phyloP scores from a whole-genome alignment of 2,888 invertebrate species.

The Panopea generosa region DNA sequence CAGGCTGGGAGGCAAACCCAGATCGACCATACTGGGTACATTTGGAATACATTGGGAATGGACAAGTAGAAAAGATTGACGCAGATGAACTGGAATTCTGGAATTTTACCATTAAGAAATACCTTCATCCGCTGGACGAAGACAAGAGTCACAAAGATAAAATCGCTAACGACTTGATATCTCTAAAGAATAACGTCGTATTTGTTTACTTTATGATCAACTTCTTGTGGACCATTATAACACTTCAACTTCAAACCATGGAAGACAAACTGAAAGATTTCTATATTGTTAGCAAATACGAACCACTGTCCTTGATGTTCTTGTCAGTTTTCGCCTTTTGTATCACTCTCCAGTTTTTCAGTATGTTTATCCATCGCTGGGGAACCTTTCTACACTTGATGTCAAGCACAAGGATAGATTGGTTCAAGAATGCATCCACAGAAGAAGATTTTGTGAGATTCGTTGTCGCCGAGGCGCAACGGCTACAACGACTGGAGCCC shows the following conservation, averaged over 20 bases:
- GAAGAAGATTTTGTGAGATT: slow-evolving; percentile 80
- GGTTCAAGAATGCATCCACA: slow-evolving; percentile 75
- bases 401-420: slow-evolving; percentile 79
- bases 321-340: slow-evolving; percentile 77
- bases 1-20: slow-evolving; percentile 89
- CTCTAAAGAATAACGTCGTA: slow-evolving; percentile 79
- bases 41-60: slow-evolving; percentile 94
- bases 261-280: slow-evolving; percentile 89
- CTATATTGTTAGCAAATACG: slow-evolving; percentile 78
- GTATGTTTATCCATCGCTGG: slow-evolving; percentile 81
- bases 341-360: slow-evolving; percentile 76
- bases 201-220: slow-evolving; percentile 93
- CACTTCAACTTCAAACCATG: slow-evolving; percentile 97
- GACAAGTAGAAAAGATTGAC: slow-evolving; percentile 93
- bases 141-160: slow-evolving; percentile 89
- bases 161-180: slow-evolving; percentile 73
- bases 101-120: slow-evolving; percentile 97
- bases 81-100: slow-evolving; percentile 95
- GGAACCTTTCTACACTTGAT: slow-evolving; percentile 81
- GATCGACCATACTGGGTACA: slow-evolving; percentile 97
- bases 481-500: slow-evolving; percentile 77
- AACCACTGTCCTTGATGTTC: slow-evolving; percentile 78
- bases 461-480: slow-evolving; percentile 78
- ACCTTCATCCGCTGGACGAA: slow-evolving; percentile 96
- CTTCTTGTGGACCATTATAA: slow-evolving; percentile 99